Percentiles rank a stretch among this genome's conserved stretches.
Evolutionary conservation across 2,888 invertebrate species (phyloP).

Genomic region (Noctua comes): DNA sequence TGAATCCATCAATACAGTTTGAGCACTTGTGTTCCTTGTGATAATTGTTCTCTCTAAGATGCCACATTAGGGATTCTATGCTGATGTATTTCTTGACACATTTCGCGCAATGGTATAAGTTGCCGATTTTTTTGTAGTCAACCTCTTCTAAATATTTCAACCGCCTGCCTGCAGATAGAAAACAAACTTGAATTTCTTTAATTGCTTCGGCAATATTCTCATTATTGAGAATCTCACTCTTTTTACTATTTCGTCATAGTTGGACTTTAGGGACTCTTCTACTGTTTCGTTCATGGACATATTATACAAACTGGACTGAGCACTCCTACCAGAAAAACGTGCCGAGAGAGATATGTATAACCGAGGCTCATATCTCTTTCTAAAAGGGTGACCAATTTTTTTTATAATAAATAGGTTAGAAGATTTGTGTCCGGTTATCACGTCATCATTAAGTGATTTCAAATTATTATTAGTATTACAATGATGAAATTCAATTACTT

Average conservation of each 20-base stretch:
- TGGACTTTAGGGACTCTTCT: background rate
- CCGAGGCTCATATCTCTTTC: background rate
- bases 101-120: conserved; percentile 70
- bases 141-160: conserved; percentile 71
- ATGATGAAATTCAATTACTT: too few relatives aligned
- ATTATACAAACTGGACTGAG: background rate
- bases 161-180: conserved; percentile 75
- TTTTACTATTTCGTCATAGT: background rate
- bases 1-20: conserved; percentile 75
- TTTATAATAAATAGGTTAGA: background rate
- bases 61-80: conserved; percentile 70
- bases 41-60: conserved; percentile 76
- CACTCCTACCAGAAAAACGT: background rate
- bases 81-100: conserved; percentile 77
- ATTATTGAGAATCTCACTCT: too few relatives aligned
- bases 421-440: too few relatives aligned
- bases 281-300: background rate
- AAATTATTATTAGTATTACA: too few relatives aligned
- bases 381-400: too few relatives aligned
- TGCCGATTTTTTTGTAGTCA: conserved; percentile 75
- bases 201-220: conserved; percentile 18
- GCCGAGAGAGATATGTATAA: background rate
- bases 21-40: conserved; percentile 74
- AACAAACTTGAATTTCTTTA: conserved; percentile 61
- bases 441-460: too few relatives aligned